phyloP scores from a whole-genome alignment of 2,888 invertebrate genomes.

The Drosophila ezoana region DNA sequence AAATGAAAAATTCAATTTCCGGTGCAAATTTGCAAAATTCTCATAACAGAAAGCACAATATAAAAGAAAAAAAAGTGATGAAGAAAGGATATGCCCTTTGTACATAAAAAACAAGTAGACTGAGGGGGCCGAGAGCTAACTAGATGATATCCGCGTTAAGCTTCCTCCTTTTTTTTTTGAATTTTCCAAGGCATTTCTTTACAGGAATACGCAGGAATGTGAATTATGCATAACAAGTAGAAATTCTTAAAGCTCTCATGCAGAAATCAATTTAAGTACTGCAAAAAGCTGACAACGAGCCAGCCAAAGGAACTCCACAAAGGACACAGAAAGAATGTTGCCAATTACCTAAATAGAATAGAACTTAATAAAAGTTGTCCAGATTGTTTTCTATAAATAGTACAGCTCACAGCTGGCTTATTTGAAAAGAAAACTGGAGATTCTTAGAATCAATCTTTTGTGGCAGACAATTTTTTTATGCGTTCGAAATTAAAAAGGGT shows the following conservation, averaged over 20 bases:
- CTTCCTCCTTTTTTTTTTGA: background rate
- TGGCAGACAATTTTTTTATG: too few species aligned
- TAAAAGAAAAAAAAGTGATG: background rate
- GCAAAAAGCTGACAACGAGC: background rate
- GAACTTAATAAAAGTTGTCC: too few species aligned
- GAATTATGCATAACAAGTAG: background rate
- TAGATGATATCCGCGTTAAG: background rate
- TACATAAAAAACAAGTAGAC: slow-evolving; percentile 25
- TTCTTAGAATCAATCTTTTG: too few species aligned
- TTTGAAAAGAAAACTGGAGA: too few species aligned
- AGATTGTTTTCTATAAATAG: too few species aligned
- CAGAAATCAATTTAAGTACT: background rate
- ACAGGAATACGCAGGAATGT: background rate
- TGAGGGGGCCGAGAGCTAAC: background rate
- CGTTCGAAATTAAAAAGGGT: too few species aligned
- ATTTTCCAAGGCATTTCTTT: background rate
- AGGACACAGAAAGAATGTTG: too few species aligned
- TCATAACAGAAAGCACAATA: slow-evolving; percentile 22
- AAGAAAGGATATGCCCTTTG: slow-evolving; percentile 28
- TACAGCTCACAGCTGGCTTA: too few species aligned
- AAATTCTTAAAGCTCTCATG: background rate
- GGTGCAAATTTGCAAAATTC: slow-evolving; percentile 26
- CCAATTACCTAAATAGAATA: too few species aligned
- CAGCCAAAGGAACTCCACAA: too few species aligned
- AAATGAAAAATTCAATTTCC: slow-evolving; percentile 74